phyloP scores from a whole-genome alignment of 2,113 vertebrate species.

The Poeciliopsis retropinna region DNA sequence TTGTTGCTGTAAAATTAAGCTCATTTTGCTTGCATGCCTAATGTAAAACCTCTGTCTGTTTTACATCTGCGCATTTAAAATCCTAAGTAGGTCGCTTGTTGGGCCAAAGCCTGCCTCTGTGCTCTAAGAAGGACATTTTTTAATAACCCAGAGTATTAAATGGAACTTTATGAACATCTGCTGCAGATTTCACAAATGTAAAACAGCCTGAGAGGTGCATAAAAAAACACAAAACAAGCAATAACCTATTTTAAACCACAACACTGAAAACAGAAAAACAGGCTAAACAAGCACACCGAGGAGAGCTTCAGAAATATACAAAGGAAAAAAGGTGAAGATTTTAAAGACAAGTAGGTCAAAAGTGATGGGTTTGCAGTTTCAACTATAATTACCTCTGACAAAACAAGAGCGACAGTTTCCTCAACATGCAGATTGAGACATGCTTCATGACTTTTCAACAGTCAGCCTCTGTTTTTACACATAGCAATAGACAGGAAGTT shows the following conservation, averaged over 20 bases:
- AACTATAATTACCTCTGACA: conserved; percentile 25
- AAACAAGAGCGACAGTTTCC: conserved; percentile 27
- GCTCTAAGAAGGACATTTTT: conserved; percentile 40
- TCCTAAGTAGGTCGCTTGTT: conserved; percentile 36
- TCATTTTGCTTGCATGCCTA: neutral
- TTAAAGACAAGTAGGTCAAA: conserved; percentile 28
- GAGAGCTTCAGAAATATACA: conserved; percentile 4
- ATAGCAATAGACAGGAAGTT: conserved; percentile 24
- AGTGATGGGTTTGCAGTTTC: conserved; percentile 34
- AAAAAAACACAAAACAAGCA: conserved; percentile 24
- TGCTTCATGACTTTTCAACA: conserved; percentile 22
- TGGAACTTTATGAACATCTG: conserved; percentile 67
- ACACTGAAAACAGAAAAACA: neutral
- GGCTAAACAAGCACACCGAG: conserved; percentile 1
- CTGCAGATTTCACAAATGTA: conserved; percentile 57
- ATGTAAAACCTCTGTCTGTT: conserved; percentile 2
- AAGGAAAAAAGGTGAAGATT: neutral
- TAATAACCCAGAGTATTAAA: conserved; percentile 53
- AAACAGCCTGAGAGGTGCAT: conserved; percentile 20
- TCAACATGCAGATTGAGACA: neutral
- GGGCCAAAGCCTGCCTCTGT: conserved; percentile 23
- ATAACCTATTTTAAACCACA: conserved; percentile 8
- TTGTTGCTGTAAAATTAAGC: neutral
- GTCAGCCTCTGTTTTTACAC: conserved; percentile 8
- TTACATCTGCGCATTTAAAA: conserved; percentile 15